Base-by-base conservation (phyloP, 2,797 vertebrate species). In the Telmatherina bonti region DNA sequence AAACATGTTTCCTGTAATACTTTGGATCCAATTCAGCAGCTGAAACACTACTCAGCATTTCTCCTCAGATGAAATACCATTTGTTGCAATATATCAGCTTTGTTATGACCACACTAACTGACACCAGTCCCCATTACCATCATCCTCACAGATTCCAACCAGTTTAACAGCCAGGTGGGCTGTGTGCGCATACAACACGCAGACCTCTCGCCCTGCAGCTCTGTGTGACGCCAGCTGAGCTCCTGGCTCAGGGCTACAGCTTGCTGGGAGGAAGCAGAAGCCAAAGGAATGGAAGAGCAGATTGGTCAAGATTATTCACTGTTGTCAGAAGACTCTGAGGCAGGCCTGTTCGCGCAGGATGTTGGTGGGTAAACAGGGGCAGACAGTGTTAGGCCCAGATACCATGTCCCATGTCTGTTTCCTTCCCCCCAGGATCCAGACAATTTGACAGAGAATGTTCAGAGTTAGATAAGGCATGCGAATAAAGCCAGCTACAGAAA, bases 221-320 rank as follows among this genome's bases (percentile, higher is more conserved):
- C 71, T 13, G 51, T 29, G 4, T 83, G 86, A 82, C 45, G 59
- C 2, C 26, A 53, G 64, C 4, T 75, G 81, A 84, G 82, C 79
- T 66, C 67, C 74, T 78, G 88, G 86, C 87, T 75, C 27, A 1
- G 59, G 45, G 52, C 55, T 69, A 56, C 0, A 2, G 66, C 72
- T 79, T 82, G 72, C 76, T 70, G 82, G 79, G 73, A 82, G 79
- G 77, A 78, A 79, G 87, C 89, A 79, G 82, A 83, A 79, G 78
- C 80, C 81, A 69, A 78, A 84, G 76, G 74, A 86, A 81, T 26
- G 58, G 63, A 70, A 70, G 77, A 85, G 81, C 91, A 93, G 90
- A 89, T 88, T 87, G 88, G 84, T 36, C 27, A 18, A 86, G 90
- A 89, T 93, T 88, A 90, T 85, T 91, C 87, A 89, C 76, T 89